Evolutionary conservation across 2,113 vertebrate species (phyloP).

Genomic region (Corvus hawaiiensis): DNA sequence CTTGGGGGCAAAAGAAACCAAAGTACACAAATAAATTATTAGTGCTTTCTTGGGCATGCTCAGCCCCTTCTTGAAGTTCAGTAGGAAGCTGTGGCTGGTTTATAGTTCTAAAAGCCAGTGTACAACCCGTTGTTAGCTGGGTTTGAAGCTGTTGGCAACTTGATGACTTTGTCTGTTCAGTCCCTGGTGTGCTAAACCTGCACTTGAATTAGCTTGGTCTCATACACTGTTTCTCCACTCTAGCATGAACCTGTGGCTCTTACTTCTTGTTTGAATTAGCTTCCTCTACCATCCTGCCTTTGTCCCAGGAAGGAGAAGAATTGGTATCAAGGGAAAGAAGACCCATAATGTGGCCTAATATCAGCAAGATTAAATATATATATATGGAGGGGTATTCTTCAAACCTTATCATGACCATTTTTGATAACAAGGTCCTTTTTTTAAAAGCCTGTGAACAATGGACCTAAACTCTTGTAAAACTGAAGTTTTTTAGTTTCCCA

Average conservation of each 20-base stretch:
- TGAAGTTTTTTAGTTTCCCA: background rate
- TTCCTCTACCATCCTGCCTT: background rate
- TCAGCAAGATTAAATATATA: background rate
- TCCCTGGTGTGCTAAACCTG: background rate
- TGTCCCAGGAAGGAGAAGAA: background rate
- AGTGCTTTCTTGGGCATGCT: background rate
- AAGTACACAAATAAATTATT: background rate
- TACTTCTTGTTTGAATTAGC: background rate
- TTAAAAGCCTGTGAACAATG: background rate
- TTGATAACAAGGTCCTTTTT: background rate
- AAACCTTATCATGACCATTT: background rate
- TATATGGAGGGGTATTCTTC: background rate
- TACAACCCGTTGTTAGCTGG: background rate
- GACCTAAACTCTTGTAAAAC: background rate
- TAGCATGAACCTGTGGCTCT: background rate
- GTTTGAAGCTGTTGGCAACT: background rate
- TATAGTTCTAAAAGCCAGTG: background rate
- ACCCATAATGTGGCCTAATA: background rate
- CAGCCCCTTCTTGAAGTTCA: background rate
- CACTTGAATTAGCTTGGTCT: background rate
- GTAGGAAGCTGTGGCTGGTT: background rate
- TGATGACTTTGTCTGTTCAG: background rate
- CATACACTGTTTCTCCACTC: background rate
- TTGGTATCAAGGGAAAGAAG: background rate
- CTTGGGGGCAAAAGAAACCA: background rate